Percentiles rank a stretch among this genome's conserved stretches.
Evolutionary conservation across 2,888 invertebrate genomes (phyloP).

Genomic region (Drosophila prostipennis): DNA sequence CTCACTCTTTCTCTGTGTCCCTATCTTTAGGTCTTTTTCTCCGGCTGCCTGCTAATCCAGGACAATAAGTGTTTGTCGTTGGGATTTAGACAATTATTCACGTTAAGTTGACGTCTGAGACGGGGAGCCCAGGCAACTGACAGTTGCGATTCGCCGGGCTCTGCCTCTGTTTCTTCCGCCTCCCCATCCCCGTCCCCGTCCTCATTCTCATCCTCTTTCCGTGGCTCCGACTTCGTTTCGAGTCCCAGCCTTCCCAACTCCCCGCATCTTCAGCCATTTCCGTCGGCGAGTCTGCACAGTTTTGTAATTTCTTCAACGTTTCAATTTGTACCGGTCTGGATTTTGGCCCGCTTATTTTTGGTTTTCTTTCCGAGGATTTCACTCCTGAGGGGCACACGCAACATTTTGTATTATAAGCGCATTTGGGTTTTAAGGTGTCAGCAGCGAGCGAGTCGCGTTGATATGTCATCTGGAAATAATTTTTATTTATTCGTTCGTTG

Average conservation of each 20-base stretch:
- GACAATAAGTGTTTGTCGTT: slow-evolving; percentile 80
- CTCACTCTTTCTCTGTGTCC: neutral
- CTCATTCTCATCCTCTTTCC: neutral
- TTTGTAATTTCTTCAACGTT: slow-evolving; percentile 74
- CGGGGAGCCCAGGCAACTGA: slow-evolving; percentile 60
- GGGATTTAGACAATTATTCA: slow-evolving; percentile 79
- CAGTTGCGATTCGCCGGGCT: slow-evolving; percentile 42
- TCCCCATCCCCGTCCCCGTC: neutral
- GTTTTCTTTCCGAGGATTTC: slow-evolving; percentile 21
- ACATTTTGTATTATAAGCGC: slow-evolving; percentile 80
- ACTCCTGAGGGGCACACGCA: slow-evolving; percentile 37
- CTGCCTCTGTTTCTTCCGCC: slow-evolving; percentile 5
- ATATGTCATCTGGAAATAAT: slow-evolving; percentile 80
- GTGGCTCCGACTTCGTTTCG: slow-evolving; percentile 7
- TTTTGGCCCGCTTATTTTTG: slow-evolving; percentile 45
- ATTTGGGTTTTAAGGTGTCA: slow-evolving; percentile 80
- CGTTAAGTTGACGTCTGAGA: slow-evolving; percentile 80
- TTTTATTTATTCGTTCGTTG: slow-evolving; percentile 72
- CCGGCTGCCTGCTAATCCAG: slow-evolving; percentile 71
- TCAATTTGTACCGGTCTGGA: slow-evolving; percentile 73
- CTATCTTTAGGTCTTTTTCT: slow-evolving; percentile 36
- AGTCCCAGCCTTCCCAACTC: slow-evolving; percentile 8
- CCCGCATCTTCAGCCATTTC: neutral
- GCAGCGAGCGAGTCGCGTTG: slow-evolving; percentile 65
- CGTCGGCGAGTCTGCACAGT: slow-evolving; percentile 39